Percentiles rank a stretch among this genome's conserved stretches.
Conservation (phyloP, 1,140 invertebrate species). For the Ooceraea biroi region DNA sequence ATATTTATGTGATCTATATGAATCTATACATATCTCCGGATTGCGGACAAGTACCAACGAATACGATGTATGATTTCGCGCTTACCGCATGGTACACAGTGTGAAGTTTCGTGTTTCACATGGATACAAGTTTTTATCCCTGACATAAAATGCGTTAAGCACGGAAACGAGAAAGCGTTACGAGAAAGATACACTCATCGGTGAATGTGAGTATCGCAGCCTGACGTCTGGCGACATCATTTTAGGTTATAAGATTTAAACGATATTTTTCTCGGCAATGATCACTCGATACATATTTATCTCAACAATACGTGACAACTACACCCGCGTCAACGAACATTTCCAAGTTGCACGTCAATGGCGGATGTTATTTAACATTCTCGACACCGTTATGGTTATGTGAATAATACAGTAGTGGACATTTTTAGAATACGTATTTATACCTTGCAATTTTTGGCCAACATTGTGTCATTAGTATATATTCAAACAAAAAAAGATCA, state of each 20-base stretch:
- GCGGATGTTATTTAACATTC: not conserved
- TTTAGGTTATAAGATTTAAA: slow-evolving; percentile 71
- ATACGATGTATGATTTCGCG: slow-evolving; percentile 66
- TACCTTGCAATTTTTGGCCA: slow-evolving; percentile 10
- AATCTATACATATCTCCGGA: too few species aligned
- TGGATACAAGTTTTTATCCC: slow-evolving; percentile 41
- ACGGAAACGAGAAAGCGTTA: slow-evolving; percentile 27
- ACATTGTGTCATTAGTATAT: not conserved
- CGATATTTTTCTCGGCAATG: slow-evolving; percentile 16
- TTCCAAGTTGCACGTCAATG: not conserved
- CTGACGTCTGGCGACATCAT: slow-evolving; percentile 34
- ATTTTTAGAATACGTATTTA: slow-evolving; percentile 52
- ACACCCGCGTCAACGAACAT: not conserved
- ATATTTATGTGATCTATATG: too few species aligned
- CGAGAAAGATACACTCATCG: slow-evolving; percentile 33
- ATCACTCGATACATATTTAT: slow-evolving; percentile 9
- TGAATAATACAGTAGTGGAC: slow-evolving; percentile 23
- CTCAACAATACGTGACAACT: not conserved
- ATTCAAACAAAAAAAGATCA: slow-evolving; percentile 5
- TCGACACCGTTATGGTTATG: slow-evolving; percentile 16
- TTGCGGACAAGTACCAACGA: not conserved
- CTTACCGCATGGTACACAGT: slow-evolving; percentile 69
- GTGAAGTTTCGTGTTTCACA: slow-evolving; percentile 59
- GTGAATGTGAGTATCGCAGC: slow-evolving; percentile 51
- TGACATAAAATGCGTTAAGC: slow-evolving; percentile 39